Evolutionary conservation across 2,888 invertebrate genomes (phyloP), one percentile per base, ranked within the genome.

Genomic region (Coelinius sp.): DNA sequence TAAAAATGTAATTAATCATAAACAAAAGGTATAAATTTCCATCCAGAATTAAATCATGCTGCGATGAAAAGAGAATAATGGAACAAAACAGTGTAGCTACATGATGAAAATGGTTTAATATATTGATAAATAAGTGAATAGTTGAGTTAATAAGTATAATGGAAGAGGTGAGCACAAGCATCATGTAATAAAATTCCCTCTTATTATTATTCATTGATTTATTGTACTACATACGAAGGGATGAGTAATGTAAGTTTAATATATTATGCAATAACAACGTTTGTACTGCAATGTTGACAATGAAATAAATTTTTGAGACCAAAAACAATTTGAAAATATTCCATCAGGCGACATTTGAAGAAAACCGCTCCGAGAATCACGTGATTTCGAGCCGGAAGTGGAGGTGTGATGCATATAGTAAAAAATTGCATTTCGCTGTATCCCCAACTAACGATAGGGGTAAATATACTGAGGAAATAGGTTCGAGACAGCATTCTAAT

Each of bases 281-380:
- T 83, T 83, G 80, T 83, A 83, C 82, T 81, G 77, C 80, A 81
- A 82, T 83, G 82, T 83, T 83, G 80, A 83, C 79, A 83, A 81
- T 82, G 83, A 81, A 82, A 81, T 79, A 80, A 77, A 82, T 81
- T 82, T 82, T 83, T 83, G 75, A 76, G 77, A 77, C 72, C 73
- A 77, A 75, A 73, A 52, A n/a, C n/a, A n/a, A n/a, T n/a, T n/a
- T n/a, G n/a, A n/a, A n/a, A n/a, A n/a, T n/a, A n/a, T n/a, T n/a
- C n/a, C n/a, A n/a, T n/a, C n/a, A n/a, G n/a, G n/a, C n/a, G n/a
- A n/a, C n/a, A n/a, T n/a, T n/a, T n/a, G n/a, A n/a, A n/a, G n/a
- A n/a, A n/a, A n/a, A n/a, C n/a, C n/a, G n/a, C n/a, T n/a, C n/a
- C n/a, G n/a, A n/a, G n/a, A n/a, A n/a, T n/a, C n/a, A n/a, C n/a